phyloP scores from a whole-genome alignment of 2,113 vertebrate species.

The Proteles cristata region DNA sequence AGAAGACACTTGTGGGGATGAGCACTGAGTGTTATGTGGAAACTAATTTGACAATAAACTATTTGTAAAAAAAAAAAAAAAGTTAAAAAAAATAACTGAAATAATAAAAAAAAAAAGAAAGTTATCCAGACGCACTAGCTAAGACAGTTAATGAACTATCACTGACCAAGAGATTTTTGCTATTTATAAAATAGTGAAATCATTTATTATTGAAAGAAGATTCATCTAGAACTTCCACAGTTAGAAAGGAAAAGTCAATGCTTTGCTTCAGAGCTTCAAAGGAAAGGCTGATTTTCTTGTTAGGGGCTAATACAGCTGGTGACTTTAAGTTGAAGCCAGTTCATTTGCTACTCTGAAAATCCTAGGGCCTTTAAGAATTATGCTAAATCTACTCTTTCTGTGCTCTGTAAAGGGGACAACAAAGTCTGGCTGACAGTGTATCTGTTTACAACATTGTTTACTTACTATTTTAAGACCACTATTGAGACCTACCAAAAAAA shows the following conservation, averaged over 20 bases:
- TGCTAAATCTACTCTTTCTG: not conserved
- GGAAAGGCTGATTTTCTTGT: not conserved
- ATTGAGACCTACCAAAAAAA: not conserved
- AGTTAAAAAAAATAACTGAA: too few relatives aligned
- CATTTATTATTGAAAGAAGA: not conserved
- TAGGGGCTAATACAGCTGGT: not conserved
- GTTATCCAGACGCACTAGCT: not conserved
- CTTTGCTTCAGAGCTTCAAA: not conserved
- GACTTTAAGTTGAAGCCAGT: not conserved
- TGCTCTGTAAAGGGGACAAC: not conserved
- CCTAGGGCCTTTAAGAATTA: not conserved
- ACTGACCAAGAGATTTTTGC: not conserved
- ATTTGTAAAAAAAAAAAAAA: too few relatives aligned
- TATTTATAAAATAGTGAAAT: not conserved
- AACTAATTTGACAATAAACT: too few relatives aligned
- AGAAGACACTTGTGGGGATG: too few relatives aligned
- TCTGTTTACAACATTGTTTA: not conserved
- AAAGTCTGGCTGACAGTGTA: not conserved
- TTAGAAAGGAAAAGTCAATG: not conserved
- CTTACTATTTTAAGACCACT: not conserved
- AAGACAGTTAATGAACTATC: not conserved
- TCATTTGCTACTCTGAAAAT: not conserved
- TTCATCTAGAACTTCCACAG: not conserved
- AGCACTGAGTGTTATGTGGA: too few relatives aligned
- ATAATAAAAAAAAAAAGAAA: not conserved